Base-by-base conservation (phyloP, 1,140 invertebrate species). In the Luehdorfia chinensis region DNA sequence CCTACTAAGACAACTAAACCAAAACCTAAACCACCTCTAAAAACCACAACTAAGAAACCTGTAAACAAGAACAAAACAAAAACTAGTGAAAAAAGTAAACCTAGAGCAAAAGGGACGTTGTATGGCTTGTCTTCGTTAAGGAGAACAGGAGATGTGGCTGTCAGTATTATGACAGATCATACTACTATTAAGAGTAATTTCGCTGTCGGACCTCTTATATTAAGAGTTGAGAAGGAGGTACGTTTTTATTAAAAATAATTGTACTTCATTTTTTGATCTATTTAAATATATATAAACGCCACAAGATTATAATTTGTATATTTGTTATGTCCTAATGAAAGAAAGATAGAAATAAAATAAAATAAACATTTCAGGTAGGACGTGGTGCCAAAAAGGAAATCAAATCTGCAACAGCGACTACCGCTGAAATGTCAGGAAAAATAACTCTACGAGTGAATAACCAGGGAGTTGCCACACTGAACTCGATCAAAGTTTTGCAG, bases 141-240 rank as follows among this genome's bases (percentile, higher is more conserved):
- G 65, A 89, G 94, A 60, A 90, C 91, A 34, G 93, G 93, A 23
- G 93, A 95, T 61, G 94, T 95, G 1, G 90, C 91, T 9, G 93
- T 95, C 19, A 93, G 91, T 66, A 92, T 94, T 73, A 92, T 93
- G 90, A 89, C 90, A 48, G 90, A 93, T 59, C 91, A 94, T 56
- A 94, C 93, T 0, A 94, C 93, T 16, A 92, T 95, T 9, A 93
- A 93, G 66, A 94, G 92, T 6, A 94, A 93, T 69, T 95, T 95
- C 73, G 90, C 91, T 8, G 77, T 95, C 18, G 94, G 94, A 30
- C 94, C 94, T 0, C 67, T 95, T 4, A 91, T 92, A 3, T 75
- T 95, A 27, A 92, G 93, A 73, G 94, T 95, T 0, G 93, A 95
- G 66, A 94, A 94, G 86, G 93, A 94, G 85, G 90, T 92, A 77